A percentile compares a stretch with the other conserved stretches of the same genome.
Evolutionary conservation across 2,113 vertebrate species (phyloP).

Genomic region (Erythrocercus mccallii): DNA sequence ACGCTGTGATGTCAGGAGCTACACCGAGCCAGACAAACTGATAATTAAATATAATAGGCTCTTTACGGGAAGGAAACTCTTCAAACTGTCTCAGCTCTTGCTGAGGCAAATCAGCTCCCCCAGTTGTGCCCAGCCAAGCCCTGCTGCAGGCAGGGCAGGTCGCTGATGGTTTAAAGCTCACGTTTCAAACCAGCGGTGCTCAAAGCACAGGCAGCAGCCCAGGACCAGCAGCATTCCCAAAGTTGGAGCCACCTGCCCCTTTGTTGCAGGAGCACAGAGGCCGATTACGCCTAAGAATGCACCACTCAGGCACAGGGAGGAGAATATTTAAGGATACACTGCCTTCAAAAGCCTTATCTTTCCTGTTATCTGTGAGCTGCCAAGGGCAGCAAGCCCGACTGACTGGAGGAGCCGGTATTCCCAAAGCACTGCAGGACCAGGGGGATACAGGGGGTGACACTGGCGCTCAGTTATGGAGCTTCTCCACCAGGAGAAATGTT

Average conservation of each 20-base stretch:
- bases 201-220: neutral
- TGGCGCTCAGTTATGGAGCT: neutral
- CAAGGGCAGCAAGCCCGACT: neutral
- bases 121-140: neutral
- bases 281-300: neutral
- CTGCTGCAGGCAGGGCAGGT: neutral
- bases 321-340: neutral
- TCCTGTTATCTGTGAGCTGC: neutral
- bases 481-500: neutral
- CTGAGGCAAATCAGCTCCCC: neutral
- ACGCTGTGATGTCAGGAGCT: neutral
- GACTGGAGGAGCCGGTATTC: neutral
- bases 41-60: neutral
- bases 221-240: neutral
- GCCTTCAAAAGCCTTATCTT: conserved; percentile 31
- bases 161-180: neutral
- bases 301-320: neutral
- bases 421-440: neutral
- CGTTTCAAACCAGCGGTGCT: neutral
- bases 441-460: neutral
- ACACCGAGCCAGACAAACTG: neutral
- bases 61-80: neutral
- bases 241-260: neutral
- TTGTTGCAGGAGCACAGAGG: neutral
- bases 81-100: rapidly evolving